Conservation (phyloP, 92 coral and sea anemone genomes). For the Paragorgia papillata region DNA sequence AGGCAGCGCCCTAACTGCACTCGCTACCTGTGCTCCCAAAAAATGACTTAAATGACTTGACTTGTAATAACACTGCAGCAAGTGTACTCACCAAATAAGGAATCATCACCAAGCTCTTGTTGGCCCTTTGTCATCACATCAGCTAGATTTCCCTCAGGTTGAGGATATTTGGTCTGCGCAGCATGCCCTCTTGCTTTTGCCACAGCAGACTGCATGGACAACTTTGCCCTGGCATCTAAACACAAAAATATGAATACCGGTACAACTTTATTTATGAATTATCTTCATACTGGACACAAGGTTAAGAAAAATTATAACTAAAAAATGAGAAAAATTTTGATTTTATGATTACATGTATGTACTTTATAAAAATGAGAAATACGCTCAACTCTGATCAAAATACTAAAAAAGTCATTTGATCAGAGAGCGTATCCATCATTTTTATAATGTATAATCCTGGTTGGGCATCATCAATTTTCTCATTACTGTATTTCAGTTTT, state of each 20-base stretch:
- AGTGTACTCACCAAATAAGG: conserved; percentile 68
- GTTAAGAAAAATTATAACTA: not conserved
- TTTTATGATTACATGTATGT: not conserved
- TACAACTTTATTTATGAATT: not conserved
- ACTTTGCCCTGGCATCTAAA: conserved; percentile 92
- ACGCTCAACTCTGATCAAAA: no score
- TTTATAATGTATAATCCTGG: no score
- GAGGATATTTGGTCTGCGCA: conserved; percentile 77
- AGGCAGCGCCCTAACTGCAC: no score
- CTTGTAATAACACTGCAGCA: no score
- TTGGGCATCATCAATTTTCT: no score
- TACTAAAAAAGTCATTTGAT: no score
- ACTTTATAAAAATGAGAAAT: no score
- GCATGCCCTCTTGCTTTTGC: conserved; percentile 95
- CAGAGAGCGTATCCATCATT: no score
- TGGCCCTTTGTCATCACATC: conserved; percentile 90
- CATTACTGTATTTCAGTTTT: no score
- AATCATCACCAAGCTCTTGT: conserved; percentile 81
- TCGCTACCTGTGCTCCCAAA: no score
- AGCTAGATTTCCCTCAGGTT: conserved; percentile 81
- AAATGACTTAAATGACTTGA: no score
- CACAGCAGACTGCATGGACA: conserved; percentile 91
- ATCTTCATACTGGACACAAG: not conserved
- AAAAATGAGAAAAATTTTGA: not conserved
- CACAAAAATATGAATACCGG: not conserved